phyloP scores from a whole-genome alignment of 2,888 invertebrate genomes.

The Drosophila mayaguana region DNA sequence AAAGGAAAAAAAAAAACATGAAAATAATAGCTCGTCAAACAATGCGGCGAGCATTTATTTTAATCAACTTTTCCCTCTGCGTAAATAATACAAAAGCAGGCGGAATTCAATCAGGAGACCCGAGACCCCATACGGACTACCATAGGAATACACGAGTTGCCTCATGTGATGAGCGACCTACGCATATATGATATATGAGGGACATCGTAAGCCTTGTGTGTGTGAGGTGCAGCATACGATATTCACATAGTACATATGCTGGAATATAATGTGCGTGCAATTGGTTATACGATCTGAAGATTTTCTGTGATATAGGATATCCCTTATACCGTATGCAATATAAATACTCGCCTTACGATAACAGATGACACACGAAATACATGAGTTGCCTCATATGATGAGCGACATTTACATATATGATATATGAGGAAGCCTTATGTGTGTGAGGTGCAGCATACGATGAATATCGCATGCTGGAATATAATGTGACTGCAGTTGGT shows the following conservation, averaged over 20 bases:
- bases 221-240: background rate
- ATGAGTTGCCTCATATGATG: background rate
- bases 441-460: background rate
- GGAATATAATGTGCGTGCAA: too few relatives aligned
- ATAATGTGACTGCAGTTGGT: too few relatives aligned
- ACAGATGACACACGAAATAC: background rate
- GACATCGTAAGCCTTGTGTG: too few relatives aligned
- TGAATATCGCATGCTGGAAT: background rate
- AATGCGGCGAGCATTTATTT: constrained; percentile 54
- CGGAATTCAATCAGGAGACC: constrained; percentile 15
- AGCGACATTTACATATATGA: background rate
- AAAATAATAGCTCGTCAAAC: constrained; percentile 44
- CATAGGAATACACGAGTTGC: background rate
- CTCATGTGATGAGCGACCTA: background rate
- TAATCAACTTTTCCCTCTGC: constrained; percentile 53
- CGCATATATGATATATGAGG: too few relatives aligned
- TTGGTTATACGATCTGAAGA: too few relatives aligned
- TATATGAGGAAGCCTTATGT: too few relatives aligned
- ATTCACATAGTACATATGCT: background rate
- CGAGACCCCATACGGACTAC: constrained; percentile 12
- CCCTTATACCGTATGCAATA: background rate
- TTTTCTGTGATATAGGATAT: background rate
- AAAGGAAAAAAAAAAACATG: background rate
- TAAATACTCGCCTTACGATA: background rate
- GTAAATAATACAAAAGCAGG: constrained; percentile 39